Evolutionary conservation across 2,888 invertebrate genomes (phyloP), one percentile per base, ranked within the genome.

Genomic region (Saturnia pavonia): DNA sequence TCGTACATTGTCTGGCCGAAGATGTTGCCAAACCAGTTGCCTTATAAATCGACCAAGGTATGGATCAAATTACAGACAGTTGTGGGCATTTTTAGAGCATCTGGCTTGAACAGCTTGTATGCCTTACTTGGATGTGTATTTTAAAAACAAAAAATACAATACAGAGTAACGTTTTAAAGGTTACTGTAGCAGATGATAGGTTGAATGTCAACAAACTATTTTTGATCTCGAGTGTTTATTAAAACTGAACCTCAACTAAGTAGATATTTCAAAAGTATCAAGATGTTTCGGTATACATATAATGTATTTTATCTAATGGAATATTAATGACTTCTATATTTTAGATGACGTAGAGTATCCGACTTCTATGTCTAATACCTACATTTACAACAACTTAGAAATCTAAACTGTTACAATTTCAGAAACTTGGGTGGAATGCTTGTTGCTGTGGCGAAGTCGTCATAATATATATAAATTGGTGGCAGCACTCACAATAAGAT

Each of bases 51-150:
- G 45, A 19, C 40, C 27, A 34, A 27, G 22, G 69, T 69, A 73
- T 80, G 75, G n/a, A n/a, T 78, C 76, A 74, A 76, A 74, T 79
- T 80, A 73, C 76, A 70, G 71, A 70, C 80, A 79, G 77, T 76
- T 80, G 69, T 66, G 48, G 73, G 71, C 43, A 69, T 77, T 80
- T 75, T 78, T 74, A 72, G 68, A 43, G 66, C 80, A 79, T 76
- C 78, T 80, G 79, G 65, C 63, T 48, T 54, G 16, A 40, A 48
- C 68, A 68, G 71, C 68, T 71, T 68, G 70, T 48, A 27, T 42
- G 19, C 68, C 68, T 48, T 69, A 71, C 65, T 71, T 69, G 68
- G 68, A 34, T 54, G 19, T 51, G 65, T 54, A 67, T 67, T 42
- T 42, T 25, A 66, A 25, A 66, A 54, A 19, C 63, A 70, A 42